Conservation (phyloP, 2,888 invertebrate genomes). For the Trichogramma dendrolimi region DNA sequence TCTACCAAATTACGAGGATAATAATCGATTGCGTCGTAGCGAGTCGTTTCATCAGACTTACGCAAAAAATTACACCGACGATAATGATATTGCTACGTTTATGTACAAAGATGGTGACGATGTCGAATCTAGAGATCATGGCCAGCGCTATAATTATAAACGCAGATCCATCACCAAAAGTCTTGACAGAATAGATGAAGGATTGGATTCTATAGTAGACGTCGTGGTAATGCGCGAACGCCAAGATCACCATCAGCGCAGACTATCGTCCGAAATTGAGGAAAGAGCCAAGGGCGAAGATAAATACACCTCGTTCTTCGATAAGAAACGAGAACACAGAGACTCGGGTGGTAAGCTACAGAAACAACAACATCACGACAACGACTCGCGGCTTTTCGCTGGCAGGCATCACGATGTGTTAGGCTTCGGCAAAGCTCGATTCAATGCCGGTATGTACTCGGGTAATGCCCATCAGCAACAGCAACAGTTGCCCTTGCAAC, state of each 20-base stretch:
- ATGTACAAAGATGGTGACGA: slow-evolving; percentile 45
- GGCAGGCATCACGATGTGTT: slow-evolving; percentile 46
- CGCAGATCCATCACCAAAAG: slow-evolving; percentile 63
- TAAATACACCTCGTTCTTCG: slow-evolving; percentile 25
- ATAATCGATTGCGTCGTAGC: slow-evolving; percentile 40
- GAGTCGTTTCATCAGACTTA: slow-evolving; percentile 48
- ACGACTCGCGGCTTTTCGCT: slow-evolving; percentile 34
- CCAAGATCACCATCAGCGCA: background rate
- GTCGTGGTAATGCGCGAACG: slow-evolving; percentile 64
- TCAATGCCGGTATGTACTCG: slow-evolving; percentile 49
- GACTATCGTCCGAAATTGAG: too few relatives aligned
- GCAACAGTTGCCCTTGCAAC: background rate
- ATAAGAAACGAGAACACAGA: slow-evolving; percentile 1
- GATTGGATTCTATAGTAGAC: slow-evolving; percentile 68
- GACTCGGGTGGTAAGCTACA: background rate
- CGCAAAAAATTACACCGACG: background rate
- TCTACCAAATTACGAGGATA: slow-evolving; percentile 35
- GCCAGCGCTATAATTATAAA: slow-evolving; percentile 13
- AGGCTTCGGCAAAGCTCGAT: slow-evolving; percentile 45
- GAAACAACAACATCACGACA: slow-evolving; percentile 5
- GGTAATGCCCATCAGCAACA: slow-evolving; percentile 35
- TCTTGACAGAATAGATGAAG: slow-evolving; percentile 72
- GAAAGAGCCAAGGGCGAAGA: slow-evolving; percentile 5
- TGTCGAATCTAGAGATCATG: slow-evolving; percentile 24
- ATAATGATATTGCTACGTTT: slow-evolving; percentile 37